Base-by-base conservation (phyloP, 2,113 vertebrate genomes). In the Nerophis ophidion region DNA sequence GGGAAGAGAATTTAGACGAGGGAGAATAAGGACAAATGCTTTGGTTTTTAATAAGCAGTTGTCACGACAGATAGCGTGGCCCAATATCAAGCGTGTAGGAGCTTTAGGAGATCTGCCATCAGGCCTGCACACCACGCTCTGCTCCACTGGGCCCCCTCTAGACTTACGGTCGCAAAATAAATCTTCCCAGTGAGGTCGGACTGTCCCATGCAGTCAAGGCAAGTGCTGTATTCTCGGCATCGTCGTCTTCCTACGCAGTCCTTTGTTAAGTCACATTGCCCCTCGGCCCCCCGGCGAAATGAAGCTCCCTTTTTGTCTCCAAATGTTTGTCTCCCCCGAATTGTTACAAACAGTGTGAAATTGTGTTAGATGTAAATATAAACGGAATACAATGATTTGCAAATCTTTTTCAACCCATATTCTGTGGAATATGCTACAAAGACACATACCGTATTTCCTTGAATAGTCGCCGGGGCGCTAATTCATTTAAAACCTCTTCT, bases 1-100 rank as follows among this genome's bases (percentile, higher is more conserved):
- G 54, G 35, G 2, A 38, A 57, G 63, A 62, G 52, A 60, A 34
- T 61, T 52, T 63, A 71, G 45, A 62, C 48, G 58, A 67, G 61
- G 67, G 69, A 62, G 66, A 54, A 63, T 67, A 65, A 81, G 81
- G 80, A 82, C 77, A 84, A 86, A 85, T 36, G 42, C 67, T 68
- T 65, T 80, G 63, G 80, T 81, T 87, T 89, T 84, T 82, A 86
- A 85, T 85, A 85, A 87, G 81, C 68, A 79, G 75, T 83, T 87
- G 84, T 87, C 81, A 86, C 57, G 80, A 80, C 75, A 77, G 75
- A 84, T 79, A 71, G 70, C 63, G 65, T 62, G 79, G 75, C 65
- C 70, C 65, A 80, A 74, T 71, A 83, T 87, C 82, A 87, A 75
- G 54, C 68, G 57, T 59, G 68, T 72, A 57, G 63, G 72, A 76